Evolutionary conservation across 2,888 invertebrate genomes (phyloP).

Genomic region (Ptilodon capucinus): DNA sequence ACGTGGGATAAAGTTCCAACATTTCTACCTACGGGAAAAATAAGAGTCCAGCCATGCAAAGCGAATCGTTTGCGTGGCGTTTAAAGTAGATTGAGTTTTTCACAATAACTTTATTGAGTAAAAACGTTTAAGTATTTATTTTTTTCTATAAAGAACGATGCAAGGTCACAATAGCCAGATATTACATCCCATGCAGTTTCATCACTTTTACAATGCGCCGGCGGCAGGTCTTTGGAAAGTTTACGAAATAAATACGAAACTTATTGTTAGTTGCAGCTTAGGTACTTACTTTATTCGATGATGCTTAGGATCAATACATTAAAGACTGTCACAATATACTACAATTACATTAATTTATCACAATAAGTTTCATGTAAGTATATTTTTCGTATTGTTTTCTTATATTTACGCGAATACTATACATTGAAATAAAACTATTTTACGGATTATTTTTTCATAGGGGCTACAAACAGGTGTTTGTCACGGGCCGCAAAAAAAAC

Average conservation of each 20-base stretch:
- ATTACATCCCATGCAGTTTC: conserved; percentile 43
- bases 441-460: no score
- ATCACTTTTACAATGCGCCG: conserved; percentile 27
- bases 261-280: background rate
- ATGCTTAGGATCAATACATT: background rate
- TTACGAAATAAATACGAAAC: background rate
- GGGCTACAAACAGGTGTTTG: no score
- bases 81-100: conserved; percentile 43
- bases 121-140: conserved; percentile 29
- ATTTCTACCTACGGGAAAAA: conserved; percentile 1
- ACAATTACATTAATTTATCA: no score
- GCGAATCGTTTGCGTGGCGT: conserved; percentile 33
- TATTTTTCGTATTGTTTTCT: no score
- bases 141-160: conserved; percentile 33
- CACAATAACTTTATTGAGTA: conserved; percentile 48
- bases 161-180: conserved; percentile 45
- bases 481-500: no score
- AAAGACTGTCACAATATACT: no score
- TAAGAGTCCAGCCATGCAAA: conserved; percentile 33
- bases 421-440: no score
- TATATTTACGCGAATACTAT: no score
- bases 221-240: conserved; percentile 1
- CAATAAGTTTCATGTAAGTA: background rate
- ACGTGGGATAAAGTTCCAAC: background rate
- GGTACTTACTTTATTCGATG: background rate